Percentiles rank a stretch among this genome's conserved stretches.
phyloP scores from a whole-genome alignment of 2,888 invertebrate species.

The Cheilosia vernalis region DNA sequence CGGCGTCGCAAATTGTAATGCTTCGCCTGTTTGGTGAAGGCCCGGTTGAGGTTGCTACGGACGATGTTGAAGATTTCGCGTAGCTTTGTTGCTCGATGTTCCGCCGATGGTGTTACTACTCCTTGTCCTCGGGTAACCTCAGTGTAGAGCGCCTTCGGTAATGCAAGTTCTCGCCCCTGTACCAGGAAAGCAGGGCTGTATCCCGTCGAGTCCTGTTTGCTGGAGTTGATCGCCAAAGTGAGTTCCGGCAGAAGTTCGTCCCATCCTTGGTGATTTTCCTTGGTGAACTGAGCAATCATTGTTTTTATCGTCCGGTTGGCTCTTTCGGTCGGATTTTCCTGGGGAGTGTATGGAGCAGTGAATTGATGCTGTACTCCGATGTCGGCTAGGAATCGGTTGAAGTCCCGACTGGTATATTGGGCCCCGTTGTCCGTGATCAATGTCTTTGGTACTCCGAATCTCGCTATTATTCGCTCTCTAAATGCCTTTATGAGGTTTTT shows the following conservation, averaged over 20 bases:
- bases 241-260: background rate
- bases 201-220: background rate
- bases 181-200: too few relatives aligned
- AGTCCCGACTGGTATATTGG: background rate
- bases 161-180: too few relatives aligned
- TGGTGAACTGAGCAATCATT: background rate
- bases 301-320: background rate
- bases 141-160: too few relatives aligned
- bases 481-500: background rate
- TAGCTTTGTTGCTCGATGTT: too few relatives aligned
- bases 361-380: background rate
- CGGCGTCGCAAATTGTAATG: background rate
- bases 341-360: background rate
- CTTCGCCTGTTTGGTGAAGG: background rate
- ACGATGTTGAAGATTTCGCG: too few relatives aligned
- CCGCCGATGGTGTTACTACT: too few relatives aligned
- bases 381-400: background rate
- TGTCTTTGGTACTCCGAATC: background rate
- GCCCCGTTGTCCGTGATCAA: too few relatives aligned
- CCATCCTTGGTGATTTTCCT: background rate
- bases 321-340: background rate
- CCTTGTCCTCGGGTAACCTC: too few relatives aligned
- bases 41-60: background rate
- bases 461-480: background rate
- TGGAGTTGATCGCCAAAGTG: too few relatives aligned